Percentiles rank a stretch among this genome's conserved stretches.
Evolutionary conservation across 2,888 invertebrate species (phyloP).

Genomic region (Xestia c-nigrum): DNA sequence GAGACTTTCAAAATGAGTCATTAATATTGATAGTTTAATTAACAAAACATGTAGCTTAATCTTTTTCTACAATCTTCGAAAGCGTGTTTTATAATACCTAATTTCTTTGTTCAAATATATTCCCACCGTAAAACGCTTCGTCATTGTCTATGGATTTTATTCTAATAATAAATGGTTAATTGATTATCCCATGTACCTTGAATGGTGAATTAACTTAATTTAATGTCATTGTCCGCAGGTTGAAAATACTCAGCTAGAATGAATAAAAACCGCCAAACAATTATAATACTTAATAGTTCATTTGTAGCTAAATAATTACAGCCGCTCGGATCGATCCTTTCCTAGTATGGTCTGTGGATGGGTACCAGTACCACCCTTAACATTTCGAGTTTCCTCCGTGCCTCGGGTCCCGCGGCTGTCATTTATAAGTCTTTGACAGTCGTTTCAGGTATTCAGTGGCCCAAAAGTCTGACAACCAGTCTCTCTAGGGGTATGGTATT

Average conservation of each 20-base stretch:
- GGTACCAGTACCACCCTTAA: not conserved
- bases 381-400: not conserved
- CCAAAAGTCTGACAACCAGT: not conserved
- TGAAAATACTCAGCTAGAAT: not conserved
- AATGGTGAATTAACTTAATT: conserved; percentile 12
- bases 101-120: conserved; percentile 39
- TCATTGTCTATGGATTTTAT: conserved; percentile 41
- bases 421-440: not conserved
- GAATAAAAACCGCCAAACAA: not conserved
- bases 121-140: conserved; percentile 28
- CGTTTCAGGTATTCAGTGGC: not conserved
- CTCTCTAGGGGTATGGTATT: not conserved
- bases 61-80: conserved; percentile 29
- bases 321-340: not conserved
- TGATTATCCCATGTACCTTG: conserved; percentile 34
- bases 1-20: conserved; percentile 6
- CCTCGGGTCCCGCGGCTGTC: not conserved
- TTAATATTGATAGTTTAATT: conserved; percentile 36
- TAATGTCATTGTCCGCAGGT: conserved; percentile 8
- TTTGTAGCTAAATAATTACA: not conserved
- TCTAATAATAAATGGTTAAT: conserved; percentile 15
- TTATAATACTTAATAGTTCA: not conserved
- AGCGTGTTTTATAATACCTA: conserved; percentile 16
- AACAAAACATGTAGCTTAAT: conserved; percentile 17
- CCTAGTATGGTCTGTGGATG: not conserved